These are phyloP conservation scores for Thereva nobilitata DNA, from an alignment of 2,888 invertebrate genomes.

Conservation along the genomic window DNA sequence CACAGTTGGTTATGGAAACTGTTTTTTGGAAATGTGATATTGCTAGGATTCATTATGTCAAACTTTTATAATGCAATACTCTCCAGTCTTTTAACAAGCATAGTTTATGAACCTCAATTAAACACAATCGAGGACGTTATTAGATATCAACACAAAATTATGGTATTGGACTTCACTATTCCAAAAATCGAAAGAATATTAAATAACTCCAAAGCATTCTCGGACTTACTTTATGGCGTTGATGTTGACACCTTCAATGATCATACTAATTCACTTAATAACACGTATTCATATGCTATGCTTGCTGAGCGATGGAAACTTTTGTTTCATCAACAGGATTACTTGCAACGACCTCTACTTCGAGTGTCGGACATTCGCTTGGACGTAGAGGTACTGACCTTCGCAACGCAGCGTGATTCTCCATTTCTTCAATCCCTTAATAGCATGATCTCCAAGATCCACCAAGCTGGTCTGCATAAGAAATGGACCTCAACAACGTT, in stretches of 20 bases:
- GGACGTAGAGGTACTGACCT: slow-evolving; percentile 1
- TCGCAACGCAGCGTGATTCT: slow-evolving; percentile 22
- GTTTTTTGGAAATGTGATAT: no score
- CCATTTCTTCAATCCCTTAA: slow-evolving; percentile 22
- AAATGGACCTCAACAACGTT: slow-evolving; percentile 15
- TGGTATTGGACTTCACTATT: neutral
- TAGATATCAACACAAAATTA: slow-evolving; percentile 3
- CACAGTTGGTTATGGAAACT: no score
- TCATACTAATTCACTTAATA: slow-evolving; percentile 25
- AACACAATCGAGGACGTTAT: slow-evolving; percentile 9
- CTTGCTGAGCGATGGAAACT: slow-evolving; percentile 4
- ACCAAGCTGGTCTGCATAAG: slow-evolving; percentile 9
- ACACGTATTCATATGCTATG: slow-evolving; percentile 11
- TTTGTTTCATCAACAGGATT: slow-evolving; percentile 9
- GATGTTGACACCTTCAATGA: slow-evolving; percentile 3
- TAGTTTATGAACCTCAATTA: no score
- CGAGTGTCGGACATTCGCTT: slow-evolving; percentile 15
- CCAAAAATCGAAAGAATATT: neutral
- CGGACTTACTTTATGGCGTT: neutral
- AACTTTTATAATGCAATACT: no score
- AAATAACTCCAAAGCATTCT: slow-evolving; percentile 6
- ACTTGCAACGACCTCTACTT: slow-evolving; percentile 11
- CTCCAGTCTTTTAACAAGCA: no score
- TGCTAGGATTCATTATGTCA: no score
- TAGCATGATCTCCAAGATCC: slow-evolving; percentile 1